Percentiles rank a stretch among this genome's conserved stretches.
Evolutionary conservation across 53 echinoderm and acorn worm genomes (phyloP).

Genomic region (Pentamera pediparva): DNA sequence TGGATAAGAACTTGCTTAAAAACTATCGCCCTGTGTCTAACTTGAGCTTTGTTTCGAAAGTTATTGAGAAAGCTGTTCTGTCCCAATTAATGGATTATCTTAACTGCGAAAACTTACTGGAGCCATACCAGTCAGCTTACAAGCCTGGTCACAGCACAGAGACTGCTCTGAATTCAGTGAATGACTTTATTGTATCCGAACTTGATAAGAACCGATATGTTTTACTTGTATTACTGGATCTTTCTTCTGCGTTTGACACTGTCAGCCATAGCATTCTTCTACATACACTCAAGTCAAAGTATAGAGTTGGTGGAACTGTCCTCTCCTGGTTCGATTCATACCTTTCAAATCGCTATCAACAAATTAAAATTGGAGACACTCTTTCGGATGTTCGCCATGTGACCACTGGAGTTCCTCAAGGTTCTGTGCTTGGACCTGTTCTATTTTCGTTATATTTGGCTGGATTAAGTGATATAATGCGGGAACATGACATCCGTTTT

Average conservation of each 20-base stretch:
- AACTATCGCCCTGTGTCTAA: too few species aligned
- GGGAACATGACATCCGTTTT: neutral
- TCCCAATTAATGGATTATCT: neutral
- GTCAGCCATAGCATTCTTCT: too few species aligned
- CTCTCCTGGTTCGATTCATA: neutral
- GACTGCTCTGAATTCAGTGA: too few species aligned
- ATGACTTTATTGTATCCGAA: too few species aligned
- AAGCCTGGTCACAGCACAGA: too few species aligned
- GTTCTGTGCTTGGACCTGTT: neutral
- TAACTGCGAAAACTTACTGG: neutral
- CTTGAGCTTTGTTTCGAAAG: neutral
- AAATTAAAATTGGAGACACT: neutral
- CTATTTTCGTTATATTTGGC: neutral
- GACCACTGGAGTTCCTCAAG: neutral
- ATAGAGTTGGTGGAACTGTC: too few species aligned
- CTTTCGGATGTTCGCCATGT: neutral
- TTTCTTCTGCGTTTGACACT: too few species aligned
- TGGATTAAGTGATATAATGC: neutral
- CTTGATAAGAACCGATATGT: too few species aligned
- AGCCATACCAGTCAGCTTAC: neutral
- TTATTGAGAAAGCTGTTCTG: neutral
- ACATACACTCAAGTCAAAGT: too few species aligned
- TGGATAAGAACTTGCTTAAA: neutral
- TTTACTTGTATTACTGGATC: too few species aligned
- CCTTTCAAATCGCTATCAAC: neutral